Conservation (phyloP, 2,113 vertebrate species). For the Sterrhoptilus dennistouni region DNA sequence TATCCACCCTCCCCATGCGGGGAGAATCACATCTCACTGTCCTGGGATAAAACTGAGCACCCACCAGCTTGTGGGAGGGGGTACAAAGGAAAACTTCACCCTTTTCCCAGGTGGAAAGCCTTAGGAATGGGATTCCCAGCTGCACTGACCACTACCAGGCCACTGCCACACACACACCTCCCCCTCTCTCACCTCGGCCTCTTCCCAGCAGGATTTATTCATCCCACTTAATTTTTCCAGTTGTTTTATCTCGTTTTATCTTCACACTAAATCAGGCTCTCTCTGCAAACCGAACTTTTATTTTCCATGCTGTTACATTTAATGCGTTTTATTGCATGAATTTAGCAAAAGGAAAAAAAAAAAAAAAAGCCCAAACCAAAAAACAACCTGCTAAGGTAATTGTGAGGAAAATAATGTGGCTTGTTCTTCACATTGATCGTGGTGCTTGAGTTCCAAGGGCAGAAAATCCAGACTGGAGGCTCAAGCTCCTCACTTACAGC, state of each 20-base stretch:
- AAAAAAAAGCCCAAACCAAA: too few species aligned
- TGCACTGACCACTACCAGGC: not conserved
- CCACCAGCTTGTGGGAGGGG: accelerated
- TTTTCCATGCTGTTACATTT: conserved; percentile 41
- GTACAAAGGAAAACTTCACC: not conserved
- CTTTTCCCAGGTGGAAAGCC: not conserved
- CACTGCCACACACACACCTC: not conserved
- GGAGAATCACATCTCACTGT: not conserved
- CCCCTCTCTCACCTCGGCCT: not conserved
- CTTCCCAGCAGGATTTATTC: not conserved
- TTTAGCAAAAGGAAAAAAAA: not conserved
- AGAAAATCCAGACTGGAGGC: not conserved
- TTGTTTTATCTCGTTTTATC: conserved; percentile 47
- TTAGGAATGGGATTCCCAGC: not conserved
- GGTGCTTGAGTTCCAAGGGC: not conserved
- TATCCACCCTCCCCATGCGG: not conserved
- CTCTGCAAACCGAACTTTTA: conserved; percentile 14
- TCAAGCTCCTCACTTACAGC: not conserved
- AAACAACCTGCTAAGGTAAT: not conserved
- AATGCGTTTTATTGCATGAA: conserved; percentile 41
- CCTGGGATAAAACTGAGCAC: not conserved
- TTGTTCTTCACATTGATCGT: not conserved
- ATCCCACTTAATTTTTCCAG: not conserved
- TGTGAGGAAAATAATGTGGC: not conserved
- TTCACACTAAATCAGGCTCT: conserved; percentile 36